A percentile compares a stretch with the other conserved stretches of the same genome.
Conservation (phyloP, 2,888 invertebrate species). For the Cephus runcator region DNA sequence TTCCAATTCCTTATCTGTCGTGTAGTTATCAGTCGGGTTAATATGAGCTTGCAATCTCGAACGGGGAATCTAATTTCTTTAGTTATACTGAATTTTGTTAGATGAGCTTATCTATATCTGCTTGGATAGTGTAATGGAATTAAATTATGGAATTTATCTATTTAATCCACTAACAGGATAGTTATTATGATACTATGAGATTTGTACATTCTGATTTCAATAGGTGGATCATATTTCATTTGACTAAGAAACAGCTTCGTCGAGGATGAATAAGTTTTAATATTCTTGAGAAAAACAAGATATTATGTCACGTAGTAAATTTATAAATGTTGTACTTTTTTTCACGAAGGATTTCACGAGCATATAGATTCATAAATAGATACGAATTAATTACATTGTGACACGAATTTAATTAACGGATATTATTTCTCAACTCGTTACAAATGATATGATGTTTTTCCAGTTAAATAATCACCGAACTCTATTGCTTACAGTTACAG, state of each 20-base stretch:
- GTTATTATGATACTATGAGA: background rate
- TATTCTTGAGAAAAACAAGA: background rate
- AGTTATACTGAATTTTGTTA: background rate
- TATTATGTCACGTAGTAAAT: background rate
- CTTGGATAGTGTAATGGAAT: background rate
- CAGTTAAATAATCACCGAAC: background rate
- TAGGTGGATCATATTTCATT: background rate
- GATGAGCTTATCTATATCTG: background rate
- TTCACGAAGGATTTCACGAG: background rate
- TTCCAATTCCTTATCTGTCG: slow-evolving; percentile 2
- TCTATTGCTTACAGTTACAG: background rate
- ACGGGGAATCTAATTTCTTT: background rate
- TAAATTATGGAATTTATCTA: background rate
- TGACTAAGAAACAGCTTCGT: background rate
- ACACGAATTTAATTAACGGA: background rate
- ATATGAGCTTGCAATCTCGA: background rate
- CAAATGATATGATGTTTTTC: background rate
- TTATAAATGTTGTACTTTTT: background rate
- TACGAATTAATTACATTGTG: background rate
- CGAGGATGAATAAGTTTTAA: background rate
- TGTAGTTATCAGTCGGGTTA: background rate
- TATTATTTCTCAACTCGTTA: background rate
- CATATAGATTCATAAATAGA: background rate
- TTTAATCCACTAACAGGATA: background rate
- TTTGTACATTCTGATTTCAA: background rate